Conservation (phyloP, 2,113 vertebrate species). For the Aramus guarauna region DNA sequence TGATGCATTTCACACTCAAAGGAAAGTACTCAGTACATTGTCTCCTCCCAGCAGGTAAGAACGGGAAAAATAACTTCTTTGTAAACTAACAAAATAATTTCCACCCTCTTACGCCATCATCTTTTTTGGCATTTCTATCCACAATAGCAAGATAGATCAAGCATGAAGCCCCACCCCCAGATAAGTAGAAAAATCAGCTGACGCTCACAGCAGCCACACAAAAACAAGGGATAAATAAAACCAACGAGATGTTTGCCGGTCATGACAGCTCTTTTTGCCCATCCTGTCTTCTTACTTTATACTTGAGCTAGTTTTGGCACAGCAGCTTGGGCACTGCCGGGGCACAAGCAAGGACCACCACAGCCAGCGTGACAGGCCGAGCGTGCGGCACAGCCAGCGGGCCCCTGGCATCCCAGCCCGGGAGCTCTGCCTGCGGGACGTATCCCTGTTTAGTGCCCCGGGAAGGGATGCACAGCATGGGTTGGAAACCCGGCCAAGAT, state of each 20-base stretch:
- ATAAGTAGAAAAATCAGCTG: background rate
- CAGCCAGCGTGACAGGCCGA: background rate
- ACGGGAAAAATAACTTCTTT: background rate
- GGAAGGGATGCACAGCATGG: background rate
- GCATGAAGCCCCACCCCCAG: background rate
- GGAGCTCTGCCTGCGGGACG: rapidly evolving
- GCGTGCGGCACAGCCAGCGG: background rate
- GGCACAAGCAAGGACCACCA: rapidly evolving
- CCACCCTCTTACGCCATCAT: background rate
- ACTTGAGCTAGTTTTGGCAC: background rate
- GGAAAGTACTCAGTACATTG: background rate
- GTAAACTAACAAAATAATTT: background rate
- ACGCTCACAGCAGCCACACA: background rate
- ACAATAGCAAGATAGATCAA: background rate
- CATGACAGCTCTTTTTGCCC: background rate
- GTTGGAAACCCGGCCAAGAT: background rate
- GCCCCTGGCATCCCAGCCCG: background rate
- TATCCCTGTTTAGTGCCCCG: background rate
- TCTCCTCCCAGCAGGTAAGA: background rate
- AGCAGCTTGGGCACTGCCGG: background rate
- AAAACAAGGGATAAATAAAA: background rate
- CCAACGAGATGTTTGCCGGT: rapidly evolving
- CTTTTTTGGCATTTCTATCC: background rate
- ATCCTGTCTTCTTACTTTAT: background rate
- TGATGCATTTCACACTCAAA: background rate